phyloP scores from a whole-genome alignment of 2,888 invertebrate genomes.

The Cheilosia scutellata region DNA sequence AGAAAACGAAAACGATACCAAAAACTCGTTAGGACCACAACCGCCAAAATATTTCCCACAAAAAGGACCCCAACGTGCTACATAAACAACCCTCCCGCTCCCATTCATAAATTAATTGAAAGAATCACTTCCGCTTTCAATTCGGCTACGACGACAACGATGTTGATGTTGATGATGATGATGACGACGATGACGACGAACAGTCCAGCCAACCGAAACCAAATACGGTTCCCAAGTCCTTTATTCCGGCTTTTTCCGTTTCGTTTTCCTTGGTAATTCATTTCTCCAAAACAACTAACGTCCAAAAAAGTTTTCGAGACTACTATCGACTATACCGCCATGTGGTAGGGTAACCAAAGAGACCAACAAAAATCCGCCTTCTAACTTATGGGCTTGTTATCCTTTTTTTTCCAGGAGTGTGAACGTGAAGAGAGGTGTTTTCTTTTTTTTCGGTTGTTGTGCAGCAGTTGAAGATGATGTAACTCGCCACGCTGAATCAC shows the following conservation, averaged over 20 bases:
- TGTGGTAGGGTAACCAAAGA: constrained; percentile 30
- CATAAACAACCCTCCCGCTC: constrained; percentile 47
- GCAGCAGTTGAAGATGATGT: constrained; percentile 72
- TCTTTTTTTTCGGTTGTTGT: not conserved
- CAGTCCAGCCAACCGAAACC: constrained; percentile 49
- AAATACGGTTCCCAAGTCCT: constrained; percentile 64
- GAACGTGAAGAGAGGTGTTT: constrained; percentile 24
- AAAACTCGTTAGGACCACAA: constrained; percentile 66
- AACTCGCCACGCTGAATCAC: constrained; percentile 67
- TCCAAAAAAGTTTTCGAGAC: constrained; percentile 51
- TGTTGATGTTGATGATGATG: constrained; percentile 32
- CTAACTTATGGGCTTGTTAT: constrained; percentile 73
- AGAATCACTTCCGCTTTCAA: constrained; percentile 74
- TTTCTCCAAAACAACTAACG: constrained; percentile 39
- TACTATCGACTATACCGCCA: constrained; percentile 15
- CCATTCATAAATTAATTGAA: constrained; percentile 75
- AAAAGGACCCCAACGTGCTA: constrained; percentile 78
- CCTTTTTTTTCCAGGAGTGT: constrained; percentile 67
- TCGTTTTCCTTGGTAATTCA: constrained; percentile 58
- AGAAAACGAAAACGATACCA: constrained; percentile 32
- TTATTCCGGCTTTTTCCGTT: constrained; percentile 53
- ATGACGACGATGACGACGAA: constrained; percentile 30
- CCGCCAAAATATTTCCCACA: constrained; percentile 55
- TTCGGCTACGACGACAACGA: constrained; percentile 55
- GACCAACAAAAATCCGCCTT: constrained; percentile 30